Base-by-base conservation (phyloP, 1,140 invertebrate genomes). In the Drosophila repletoides region DNA sequence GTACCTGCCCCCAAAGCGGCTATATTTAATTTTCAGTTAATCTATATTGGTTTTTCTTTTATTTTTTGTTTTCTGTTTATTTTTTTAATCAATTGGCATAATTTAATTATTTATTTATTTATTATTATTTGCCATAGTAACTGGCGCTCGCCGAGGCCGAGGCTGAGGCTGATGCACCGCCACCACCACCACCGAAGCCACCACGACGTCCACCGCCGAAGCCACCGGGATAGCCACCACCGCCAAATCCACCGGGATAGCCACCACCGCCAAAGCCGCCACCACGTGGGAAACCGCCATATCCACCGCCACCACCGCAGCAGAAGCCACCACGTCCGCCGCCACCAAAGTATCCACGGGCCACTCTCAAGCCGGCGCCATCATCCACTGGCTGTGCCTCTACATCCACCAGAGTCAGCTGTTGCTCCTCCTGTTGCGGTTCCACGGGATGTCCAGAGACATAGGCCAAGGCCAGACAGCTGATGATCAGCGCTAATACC, bases 131-230 rank as follows among this genome's bases (percentile, higher is more conserved):
- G 19, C 31, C 22, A 2, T 40, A 56, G 14, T 12, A 84, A 6
- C 64, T 41, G 9, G 36, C 12, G 10, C 59, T 56, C 4, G 65
- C 51, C 7, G 71, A 59, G 1, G 80, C 71, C 0, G 71, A 71
- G 1, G 74, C 79, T 0, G 79, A 64, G 2, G 79, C 77, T 2
- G 70, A 79, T 5, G 61, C 56, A 49, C 55, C 61, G 12, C 46
- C 24, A 2, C 68, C 34, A n/a, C 48, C 56, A 15, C 65, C 58
- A 0, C 76, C 64, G 3, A 1, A 63, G 5, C 55, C 51, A 1
- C 66, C 56, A 15, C 40, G 43, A 1, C 75, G 69, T 2, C 66
- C 49, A 5, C 48, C 31, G 4, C 7, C 19, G 12, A 17, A 21
- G 28, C 49, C 49, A 1, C 76, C 51, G n/a, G 65, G 53, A 58